A percentile compares a stretch with the other conserved stretches of the same genome.
These are phyloP conservation scores for Pectinophora gossypiella DNA, from an alignment of 1,140 invertebrate species.

Conservation along the genomic window DNA sequence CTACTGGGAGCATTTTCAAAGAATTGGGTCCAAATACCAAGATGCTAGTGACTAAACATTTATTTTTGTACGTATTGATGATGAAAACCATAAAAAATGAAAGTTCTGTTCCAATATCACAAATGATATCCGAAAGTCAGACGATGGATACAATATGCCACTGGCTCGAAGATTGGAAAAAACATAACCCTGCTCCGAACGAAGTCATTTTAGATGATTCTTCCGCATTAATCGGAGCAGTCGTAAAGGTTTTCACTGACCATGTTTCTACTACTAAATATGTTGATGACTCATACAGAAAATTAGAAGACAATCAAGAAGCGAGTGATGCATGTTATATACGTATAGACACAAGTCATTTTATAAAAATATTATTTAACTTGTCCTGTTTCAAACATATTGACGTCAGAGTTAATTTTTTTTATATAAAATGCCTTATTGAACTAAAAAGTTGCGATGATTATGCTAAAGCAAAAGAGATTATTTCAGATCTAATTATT, in stretches of 20 bases:
- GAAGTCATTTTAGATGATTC: slow-evolving; percentile 1
- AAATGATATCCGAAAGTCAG: slow-evolving; percentile 2
- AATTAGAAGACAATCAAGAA: background rate
- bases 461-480: background rate
- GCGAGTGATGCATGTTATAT: background rate
- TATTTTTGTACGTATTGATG: too few relatives aligned
- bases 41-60: background rate
- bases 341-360: slow-evolving; percentile 1
- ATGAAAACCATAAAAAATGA: background rate
- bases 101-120: background rate
- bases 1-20: slow-evolving; percentile 4
- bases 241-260: too few relatives aligned
- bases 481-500: background rate
- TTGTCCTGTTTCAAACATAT: slow-evolving; percentile 1
- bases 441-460: background rate
- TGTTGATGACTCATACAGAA: background rate
- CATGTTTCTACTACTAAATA: background rate
- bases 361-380: slow-evolving; percentile 1
- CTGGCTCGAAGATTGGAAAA: background rate
- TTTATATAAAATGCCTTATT: slow-evolving; percentile 3
- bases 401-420: background rate
- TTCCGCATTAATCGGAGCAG: background rate
- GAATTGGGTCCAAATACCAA: background rate
- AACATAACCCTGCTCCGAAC: background rate
- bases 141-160: background rate